Base-by-base conservation (phyloP, 1,140 invertebrate genomes). In the Copidosoma floridanum region DNA sequence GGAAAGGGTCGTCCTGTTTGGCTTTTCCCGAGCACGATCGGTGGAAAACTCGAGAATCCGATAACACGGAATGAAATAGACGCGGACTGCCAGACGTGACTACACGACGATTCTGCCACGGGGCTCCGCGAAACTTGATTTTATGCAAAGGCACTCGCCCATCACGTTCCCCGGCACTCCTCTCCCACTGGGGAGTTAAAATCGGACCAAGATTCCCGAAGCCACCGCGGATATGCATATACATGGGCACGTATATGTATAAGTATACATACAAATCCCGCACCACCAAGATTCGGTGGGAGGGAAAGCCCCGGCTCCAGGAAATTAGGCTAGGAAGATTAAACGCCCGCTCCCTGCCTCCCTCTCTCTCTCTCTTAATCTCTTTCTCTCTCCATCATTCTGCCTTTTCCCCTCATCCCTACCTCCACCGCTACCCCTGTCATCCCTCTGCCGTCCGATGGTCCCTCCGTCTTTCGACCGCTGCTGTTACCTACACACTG, bases 281-380 rank as follows among this genome's bases (percentile, higher is more conserved):
- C n/a, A n/a, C n/a, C n/a, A n/a, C n/a, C n/a, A n/a, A n/a, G n/a
- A n/a, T n/a, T n/a, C n/a, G n/a, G n/a, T n/a, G 29, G 6, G 29
- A 32, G 29, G 29, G 29, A 29, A 20, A 10, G 41, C 54, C 29
- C 18, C 38, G 37, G 50, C 27, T 40, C 21, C 57, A 50, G 53
- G 59, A 61, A 61, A 61, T 61, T 61, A 56, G 59, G 46, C 46
- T 61, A 61, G 21, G 37, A 53, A 63, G 54, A 56, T 56, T 61
- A 61, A 56, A 56, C 58, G 46, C 24, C 48, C 46, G 23, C 40
- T n/a, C 26, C 29, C 43, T 50, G 43, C 14, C 18, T 40, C 48
- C n/a, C 14, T 27, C 29, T 29, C 50, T 35, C 7, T 32, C 29
- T 3, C 46, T 24, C 43, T 50, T 50, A 32, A 57, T 40, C 54